phyloP scores from a whole-genome alignment of 2,888 invertebrate genomes.

The Gibbula magus region DNA sequence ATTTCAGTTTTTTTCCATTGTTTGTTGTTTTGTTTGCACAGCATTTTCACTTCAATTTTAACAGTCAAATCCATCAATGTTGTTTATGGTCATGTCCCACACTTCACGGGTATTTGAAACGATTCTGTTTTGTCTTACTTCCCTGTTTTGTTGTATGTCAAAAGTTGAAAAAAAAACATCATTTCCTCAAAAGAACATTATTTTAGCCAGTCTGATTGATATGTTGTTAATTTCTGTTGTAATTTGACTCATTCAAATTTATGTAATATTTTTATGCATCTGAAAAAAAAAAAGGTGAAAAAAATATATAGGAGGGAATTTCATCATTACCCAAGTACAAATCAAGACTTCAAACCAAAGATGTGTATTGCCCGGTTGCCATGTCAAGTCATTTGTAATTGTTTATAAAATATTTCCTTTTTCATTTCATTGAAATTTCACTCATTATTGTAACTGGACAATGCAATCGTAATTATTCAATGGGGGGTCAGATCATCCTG shows the following conservation, averaged over 20 bases:
- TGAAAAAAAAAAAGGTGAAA: background rate
- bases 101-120: no score
- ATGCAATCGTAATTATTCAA: background rate
- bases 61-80: background rate
- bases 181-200: background rate
- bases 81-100: no score
- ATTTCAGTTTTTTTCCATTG: constrained; percentile 6
- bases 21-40: constrained; percentile 8
- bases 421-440: background rate
- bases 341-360: no score
- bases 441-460: background rate
- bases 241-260: background rate
- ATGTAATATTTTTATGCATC: background rate
- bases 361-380: background rate
- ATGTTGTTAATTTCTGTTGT: background rate
- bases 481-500: no score
- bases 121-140: background rate
- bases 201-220: background rate
- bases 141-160: background rate
- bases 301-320: background rate
- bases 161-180: background rate
- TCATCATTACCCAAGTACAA: no score
- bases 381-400: background rate
- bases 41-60: background rate
- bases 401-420: background rate